These are phyloP conservation scores for Drosophila kuntzei DNA, from an alignment of 2,888 invertebrate species.

Conservation along the genomic window DNA sequence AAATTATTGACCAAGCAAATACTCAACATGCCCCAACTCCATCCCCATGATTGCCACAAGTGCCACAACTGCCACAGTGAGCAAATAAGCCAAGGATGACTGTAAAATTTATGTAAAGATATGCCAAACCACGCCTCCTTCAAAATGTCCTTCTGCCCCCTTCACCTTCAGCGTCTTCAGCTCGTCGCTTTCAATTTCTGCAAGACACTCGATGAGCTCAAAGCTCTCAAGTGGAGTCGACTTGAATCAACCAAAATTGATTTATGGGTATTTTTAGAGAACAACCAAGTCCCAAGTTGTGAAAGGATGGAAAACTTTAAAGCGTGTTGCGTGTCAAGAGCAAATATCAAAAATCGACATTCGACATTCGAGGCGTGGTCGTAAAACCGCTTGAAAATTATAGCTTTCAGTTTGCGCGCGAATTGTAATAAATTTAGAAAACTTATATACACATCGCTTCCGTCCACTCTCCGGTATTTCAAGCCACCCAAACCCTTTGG, in stretches of 20 bases:
- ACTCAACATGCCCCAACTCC: slow-evolving; percentile 19
- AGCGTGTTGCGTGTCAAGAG: slow-evolving; percentile 78
- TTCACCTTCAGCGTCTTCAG: neutral
- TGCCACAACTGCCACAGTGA: slow-evolving; percentile 12
- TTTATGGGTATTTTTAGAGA: slow-evolving; percentile 78
- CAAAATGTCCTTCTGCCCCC: neutral
- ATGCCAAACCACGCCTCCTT: slow-evolving; percentile 47
- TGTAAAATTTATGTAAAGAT: slow-evolving; percentile 75
- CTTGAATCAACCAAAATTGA: slow-evolving; percentile 74
- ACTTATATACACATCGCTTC: slow-evolving; percentile 72
- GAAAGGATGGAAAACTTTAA: slow-evolving; percentile 58
- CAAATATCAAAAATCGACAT: slow-evolving; percentile 79
- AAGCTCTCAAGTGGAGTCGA: slow-evolving; percentile 29
- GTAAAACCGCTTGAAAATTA: slow-evolving; percentile 79
- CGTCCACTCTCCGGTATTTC: neutral
- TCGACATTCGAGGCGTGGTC: slow-evolving; percentile 74
- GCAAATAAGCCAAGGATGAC: slow-evolving; percentile 63
- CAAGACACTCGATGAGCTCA: slow-evolving; percentile 59
- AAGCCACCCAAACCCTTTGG: slow-evolving; percentile 6
- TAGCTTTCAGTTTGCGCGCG: slow-evolving; percentile 79
- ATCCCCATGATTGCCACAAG: neutral
- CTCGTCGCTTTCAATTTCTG: slow-evolving; percentile 66
- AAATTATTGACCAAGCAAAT: slow-evolving; percentile 77
- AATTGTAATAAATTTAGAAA: slow-evolving; percentile 79
- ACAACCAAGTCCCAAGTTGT: slow-evolving; percentile 8